Conservation (phyloP, 1,140 invertebrate genomes). For the Drosophila setifemur region DNA sequence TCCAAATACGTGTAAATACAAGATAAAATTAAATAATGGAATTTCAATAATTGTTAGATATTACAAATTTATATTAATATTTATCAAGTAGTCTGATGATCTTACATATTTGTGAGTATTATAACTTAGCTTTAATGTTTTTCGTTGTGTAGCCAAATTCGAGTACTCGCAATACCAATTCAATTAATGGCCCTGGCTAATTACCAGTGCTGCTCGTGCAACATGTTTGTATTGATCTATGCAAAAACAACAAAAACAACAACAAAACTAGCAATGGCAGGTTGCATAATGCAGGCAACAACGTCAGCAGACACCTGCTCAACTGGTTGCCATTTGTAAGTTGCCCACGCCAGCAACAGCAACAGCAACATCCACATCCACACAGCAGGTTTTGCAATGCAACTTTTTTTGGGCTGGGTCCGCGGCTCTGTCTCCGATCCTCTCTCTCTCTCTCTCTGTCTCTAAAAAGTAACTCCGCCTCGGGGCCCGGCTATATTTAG, state of each 20-base stretch:
- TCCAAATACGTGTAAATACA: too few relatives aligned
- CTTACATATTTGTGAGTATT: too few relatives aligned
- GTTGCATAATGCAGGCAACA: slow-evolving; percentile 71
- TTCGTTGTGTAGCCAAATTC: too few relatives aligned
- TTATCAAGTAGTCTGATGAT: too few relatives aligned
- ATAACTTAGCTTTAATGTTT: too few relatives aligned
- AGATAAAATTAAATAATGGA: too few relatives aligned
- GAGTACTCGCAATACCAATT: too few relatives aligned
- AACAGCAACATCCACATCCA: slow-evolving; percentile 27
- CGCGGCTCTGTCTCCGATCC: neutral
- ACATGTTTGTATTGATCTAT: slow-evolving; percentile 60
- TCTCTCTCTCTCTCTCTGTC: neutral
- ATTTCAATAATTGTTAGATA: too few relatives aligned
- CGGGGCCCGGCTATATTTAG: slow-evolving; percentile 64
- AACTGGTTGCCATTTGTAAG: slow-evolving; percentile 66
- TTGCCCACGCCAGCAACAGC: slow-evolving; percentile 55
- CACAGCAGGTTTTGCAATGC: slow-evolving; percentile 55
- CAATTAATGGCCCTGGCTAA: slow-evolving; percentile 36
- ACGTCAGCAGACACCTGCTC: slow-evolving; percentile 69
- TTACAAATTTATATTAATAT: too few relatives aligned
- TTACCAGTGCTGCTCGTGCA: slow-evolving; percentile 35
- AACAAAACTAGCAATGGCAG: slow-evolving; percentile 47
- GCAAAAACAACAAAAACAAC: slow-evolving; percentile 38
- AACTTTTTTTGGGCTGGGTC: slow-evolving; percentile 55
- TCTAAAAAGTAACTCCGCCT: slow-evolving; percentile 30